Evolutionary conservation across 1,140 invertebrate genomes (phyloP), one percentile per base, ranked within the genome.

Genomic region (Popillia japonica): DNA sequence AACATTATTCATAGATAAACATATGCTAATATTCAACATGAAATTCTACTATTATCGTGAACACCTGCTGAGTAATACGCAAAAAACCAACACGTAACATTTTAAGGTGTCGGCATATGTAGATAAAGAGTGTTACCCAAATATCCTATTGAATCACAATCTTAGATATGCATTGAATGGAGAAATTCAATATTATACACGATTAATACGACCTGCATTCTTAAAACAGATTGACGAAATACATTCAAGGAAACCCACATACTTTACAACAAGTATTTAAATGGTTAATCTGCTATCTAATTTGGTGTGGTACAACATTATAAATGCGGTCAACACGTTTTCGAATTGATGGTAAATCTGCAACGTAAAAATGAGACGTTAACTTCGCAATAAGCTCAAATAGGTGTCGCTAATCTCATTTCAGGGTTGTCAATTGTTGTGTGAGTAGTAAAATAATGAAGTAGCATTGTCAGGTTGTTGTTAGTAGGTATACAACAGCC

Each of bases 121-220:
- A 55, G 17, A 55, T 14, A 55, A 55, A 55, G 48, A 44, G 42
- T 44, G 48, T 17, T 55, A 55, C 48, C 48, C 48, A 55, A 55
- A 55, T 55, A 55, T 55, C 14, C 48, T 17, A 55, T 55, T 55
- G 48, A 55, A 55, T 55, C 48, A 55, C 6, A 55, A 17, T 17
- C 14, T 55, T 55, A 55, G 48, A 17, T 17, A 48, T 48, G 44
- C 44, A 11, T 48, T 48, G 14, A 55, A 17, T 55, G 48, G 48
- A 17, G 48, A 55, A 55, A 55, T 14, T 55, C 14, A 17, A 55
- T 55, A 17, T 55, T 55, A n/a, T 17, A 17, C 14, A 17, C 48
- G 48, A 55, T 55, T 17, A 14, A 55, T 55, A 55, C 48, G 17
- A 4, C 17, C n/a, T 17, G 17, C 17, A 17, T n/a, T n/a, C n/a